These are phyloP conservation scores for Eulemur rubriventer DNA, from an alignment of 2,797 vertebrate species.

Conservation along the genomic window DNA sequence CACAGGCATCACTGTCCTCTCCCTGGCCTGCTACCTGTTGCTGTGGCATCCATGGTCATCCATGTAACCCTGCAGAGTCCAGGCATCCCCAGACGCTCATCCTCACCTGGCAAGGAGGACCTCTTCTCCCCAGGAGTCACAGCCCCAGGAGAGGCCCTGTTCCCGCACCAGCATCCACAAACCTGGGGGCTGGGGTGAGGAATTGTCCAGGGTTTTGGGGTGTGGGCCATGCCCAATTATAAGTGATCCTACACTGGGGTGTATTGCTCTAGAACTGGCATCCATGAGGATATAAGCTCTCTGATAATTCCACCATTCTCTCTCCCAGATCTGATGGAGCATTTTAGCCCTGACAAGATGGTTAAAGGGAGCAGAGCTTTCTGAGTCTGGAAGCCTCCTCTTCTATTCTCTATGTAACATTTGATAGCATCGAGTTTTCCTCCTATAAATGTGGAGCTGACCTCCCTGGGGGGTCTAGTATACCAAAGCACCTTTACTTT, in stretches of 20 bases:
- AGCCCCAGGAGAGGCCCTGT: no score
- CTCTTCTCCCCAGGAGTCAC: not conserved
- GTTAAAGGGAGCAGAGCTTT: not conserved
- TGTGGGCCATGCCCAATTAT: not conserved
- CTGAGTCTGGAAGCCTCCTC: not conserved
- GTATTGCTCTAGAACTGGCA: not conserved
- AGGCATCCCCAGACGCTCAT: not conserved
- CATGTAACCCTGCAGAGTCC: not conserved
- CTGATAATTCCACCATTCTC: not conserved
- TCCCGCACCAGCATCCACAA: not conserved
- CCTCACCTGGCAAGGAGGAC: fast-evolving
- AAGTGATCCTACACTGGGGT: not conserved
- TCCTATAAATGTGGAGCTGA: not conserved
- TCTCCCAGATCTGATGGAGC: not conserved
- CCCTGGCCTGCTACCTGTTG: not conserved
- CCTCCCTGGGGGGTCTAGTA: not conserved
- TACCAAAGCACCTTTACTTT: not conserved
- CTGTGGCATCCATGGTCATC: not conserved
- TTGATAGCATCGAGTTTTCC: not conserved
- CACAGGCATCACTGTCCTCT: fast-evolving
- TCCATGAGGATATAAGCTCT: not conserved
- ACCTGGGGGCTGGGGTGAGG: not conserved
- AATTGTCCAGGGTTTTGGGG: not conserved
- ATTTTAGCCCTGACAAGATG: not conserved
- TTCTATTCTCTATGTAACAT: not conserved